Conservation (phyloP, 2,888 invertebrate species). For the Noctua janthina region DNA sequence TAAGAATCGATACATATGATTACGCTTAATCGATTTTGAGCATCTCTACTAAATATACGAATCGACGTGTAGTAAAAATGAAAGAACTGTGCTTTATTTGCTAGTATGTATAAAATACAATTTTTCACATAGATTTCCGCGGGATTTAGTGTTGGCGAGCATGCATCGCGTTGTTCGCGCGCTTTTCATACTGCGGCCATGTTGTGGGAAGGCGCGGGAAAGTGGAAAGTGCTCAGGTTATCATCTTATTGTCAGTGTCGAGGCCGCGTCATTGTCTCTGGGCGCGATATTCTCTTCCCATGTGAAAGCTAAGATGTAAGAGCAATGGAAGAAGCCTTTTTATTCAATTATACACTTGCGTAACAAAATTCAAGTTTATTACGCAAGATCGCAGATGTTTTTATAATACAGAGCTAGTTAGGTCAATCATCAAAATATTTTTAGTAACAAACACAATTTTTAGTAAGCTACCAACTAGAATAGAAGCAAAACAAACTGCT, state of each 20-base stretch:
- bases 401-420: constrained; percentile 23
- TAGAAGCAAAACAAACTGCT: not conserved
- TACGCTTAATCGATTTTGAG: constrained; percentile 33
- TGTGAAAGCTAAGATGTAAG: constrained; percentile 77
- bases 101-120: constrained; percentile 4
- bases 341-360: constrained; percentile 49
- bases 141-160: constrained; percentile 26
- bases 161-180: constrained; percentile 58
- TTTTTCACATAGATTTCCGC: constrained; percentile 33
- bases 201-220: constrained; percentile 85
- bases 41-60: constrained; percentile 2
- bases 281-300: constrained; percentile 75
- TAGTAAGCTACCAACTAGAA: not conserved
- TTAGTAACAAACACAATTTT: not conserved
- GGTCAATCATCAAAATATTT: constrained; percentile 4
- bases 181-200: constrained; percentile 76
- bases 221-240: constrained; percentile 86
- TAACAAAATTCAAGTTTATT: constrained; percentile 51
- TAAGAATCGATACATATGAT: constrained; percentile 39
- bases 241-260: constrained; percentile 85
- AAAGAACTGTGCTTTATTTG: constrained; percentile 9
- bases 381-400: constrained; percentile 27
- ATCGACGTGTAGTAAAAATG: not conserved
- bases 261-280: constrained; percentile 81
- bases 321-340: constrained; percentile 59